Evolutionary conservation across 2,113 vertebrate genomes (phyloP), one percentile per base, ranked within the genome.

Genomic region (Amphilophus citrinellus): DNA sequence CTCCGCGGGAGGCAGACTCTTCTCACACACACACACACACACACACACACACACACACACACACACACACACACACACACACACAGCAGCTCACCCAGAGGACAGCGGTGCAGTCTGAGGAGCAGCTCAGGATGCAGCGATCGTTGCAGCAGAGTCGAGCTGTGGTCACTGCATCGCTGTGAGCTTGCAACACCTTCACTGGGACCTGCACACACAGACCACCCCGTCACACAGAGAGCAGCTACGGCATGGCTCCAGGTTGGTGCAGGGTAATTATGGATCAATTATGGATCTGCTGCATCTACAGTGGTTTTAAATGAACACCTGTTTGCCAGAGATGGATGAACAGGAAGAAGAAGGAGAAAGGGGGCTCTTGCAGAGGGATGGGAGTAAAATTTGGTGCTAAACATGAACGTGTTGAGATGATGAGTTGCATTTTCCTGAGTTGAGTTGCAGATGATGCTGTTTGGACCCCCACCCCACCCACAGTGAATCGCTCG

Each of bases 61-160:
- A 27, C 24, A 27, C 24, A 27, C 24, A 27, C 24, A 27, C 24
- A 27, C 24, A 27, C 24, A 27, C 24, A 27, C 24, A 27, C 24
- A 27, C 24, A 42, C 35, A 61, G 20, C 15, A 2, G 61, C 42
- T 50, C 82, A 89, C 87, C 87, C 87, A 86, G 77, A 89, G 87
- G 56, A 77, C 17, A 59, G 87, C 50, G 18, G 14, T 80, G 77
- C 14, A 8, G 71, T 89, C 87, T 15, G 84, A 77, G 47, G 87
- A 89, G 80, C 80, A 86, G 80, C 84, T 89, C n/a, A 89, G 71
- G 61, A 89, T 2, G 30, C 30, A 27, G 53, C 57, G 8, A 81
- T 75, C 47, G 3, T 7, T 14, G 14, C 57, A 73, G 30, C 87
- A 89, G 71, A 89, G 32, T 14, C 32, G 61, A 27, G 39, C 80